Conservation (phyloP, 2,888 invertebrate genomes). For the Hirtodrosophila alboralis region DNA sequence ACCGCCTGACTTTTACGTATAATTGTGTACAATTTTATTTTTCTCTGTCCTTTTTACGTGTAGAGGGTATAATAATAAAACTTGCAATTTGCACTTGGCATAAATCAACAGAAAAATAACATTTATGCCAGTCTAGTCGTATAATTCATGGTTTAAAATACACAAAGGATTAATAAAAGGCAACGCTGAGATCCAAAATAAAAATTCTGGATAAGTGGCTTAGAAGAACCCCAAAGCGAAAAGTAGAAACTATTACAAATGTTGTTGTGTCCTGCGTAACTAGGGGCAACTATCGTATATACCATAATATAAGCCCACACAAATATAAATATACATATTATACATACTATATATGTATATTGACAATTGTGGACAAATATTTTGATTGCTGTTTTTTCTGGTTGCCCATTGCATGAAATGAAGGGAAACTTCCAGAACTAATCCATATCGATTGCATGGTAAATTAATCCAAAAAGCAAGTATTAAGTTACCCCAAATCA, state of each 20-base stretch:
- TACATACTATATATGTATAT: slow-evolving; percentile 3
- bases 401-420: slow-evolving; percentile 3
- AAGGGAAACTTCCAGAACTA: slow-evolving; percentile 17
- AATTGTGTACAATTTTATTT: too few relatives aligned
- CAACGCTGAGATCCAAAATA: slow-evolving; percentile 27
- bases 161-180: slow-evolving; percentile 73
- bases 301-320: slow-evolving; percentile 6
- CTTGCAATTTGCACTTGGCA: slow-evolving; percentile 41
- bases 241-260: slow-evolving; percentile 31
- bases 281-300: slow-evolving; percentile 63
- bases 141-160: slow-evolving; percentile 64
- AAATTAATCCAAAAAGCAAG: slow-evolving; percentile 36
- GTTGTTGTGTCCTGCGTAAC: slow-evolving; percentile 65
- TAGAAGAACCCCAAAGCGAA: neutral
- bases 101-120: slow-evolving; percentile 58
- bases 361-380: slow-evolving; percentile 47
- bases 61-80: slow-evolving; percentile 1
- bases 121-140: slow-evolving; percentile 44
- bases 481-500: slow-evolving; percentile 58
- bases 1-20: too few relatives aligned
- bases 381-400: slow-evolving; percentile 25
- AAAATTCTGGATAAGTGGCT: slow-evolving; percentile 15
- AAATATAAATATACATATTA: slow-evolving; percentile 6
- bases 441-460: slow-evolving; percentile 45
- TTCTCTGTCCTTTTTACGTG: too few relatives aligned